These are phyloP conservation scores for Sisyra nigra DNA, from an alignment of 2,888 invertebrate genomes.

Conservation along the genomic window DNA sequence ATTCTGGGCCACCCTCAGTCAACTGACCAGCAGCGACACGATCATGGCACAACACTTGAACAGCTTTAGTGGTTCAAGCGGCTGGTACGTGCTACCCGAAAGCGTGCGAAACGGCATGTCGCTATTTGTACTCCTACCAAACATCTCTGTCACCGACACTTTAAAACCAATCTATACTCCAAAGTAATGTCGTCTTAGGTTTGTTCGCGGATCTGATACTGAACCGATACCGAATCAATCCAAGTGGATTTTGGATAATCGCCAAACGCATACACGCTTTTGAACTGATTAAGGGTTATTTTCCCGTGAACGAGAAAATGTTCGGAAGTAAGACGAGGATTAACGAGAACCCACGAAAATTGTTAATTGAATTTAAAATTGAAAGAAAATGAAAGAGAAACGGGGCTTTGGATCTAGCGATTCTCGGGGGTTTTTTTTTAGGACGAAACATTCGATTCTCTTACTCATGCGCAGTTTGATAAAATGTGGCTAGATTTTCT, in stretches of 20 bases:
- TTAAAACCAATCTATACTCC: slow-evolving; percentile 24
- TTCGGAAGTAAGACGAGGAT: too few relatives aligned
- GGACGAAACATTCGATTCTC: neutral
- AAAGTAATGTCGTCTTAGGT: slow-evolving; percentile 27
- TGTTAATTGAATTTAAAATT: too few relatives aligned
- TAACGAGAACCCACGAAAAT: too few relatives aligned
- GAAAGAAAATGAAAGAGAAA: too few relatives aligned
- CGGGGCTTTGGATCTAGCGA: too few relatives aligned
- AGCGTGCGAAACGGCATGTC: slow-evolving; percentile 53
- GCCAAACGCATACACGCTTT: neutral
- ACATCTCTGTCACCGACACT: slow-evolving; percentile 19
- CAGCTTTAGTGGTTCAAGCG: slow-evolving; percentile 38
- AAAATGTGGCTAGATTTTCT: too few relatives aligned
- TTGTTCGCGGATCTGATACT: too few relatives aligned
- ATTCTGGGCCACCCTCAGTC: slow-evolving; percentile 46
- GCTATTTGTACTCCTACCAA: slow-evolving; percentile 34
- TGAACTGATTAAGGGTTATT: too few relatives aligned
- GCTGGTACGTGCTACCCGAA: slow-evolving; percentile 52
- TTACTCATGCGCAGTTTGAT: too few relatives aligned
- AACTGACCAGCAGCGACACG: slow-evolving; percentile 46
- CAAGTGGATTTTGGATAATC: too few relatives aligned
- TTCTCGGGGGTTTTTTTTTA: neutral
- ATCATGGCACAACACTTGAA: slow-evolving; percentile 51
- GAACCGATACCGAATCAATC: too few relatives aligned
- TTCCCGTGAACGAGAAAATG: too few relatives aligned